A percentile compares a stretch with the other conserved stretches of the same genome.
Conservation (phyloP, 2,888 invertebrate genomes). For the Limnephilus marmoratus region DNA sequence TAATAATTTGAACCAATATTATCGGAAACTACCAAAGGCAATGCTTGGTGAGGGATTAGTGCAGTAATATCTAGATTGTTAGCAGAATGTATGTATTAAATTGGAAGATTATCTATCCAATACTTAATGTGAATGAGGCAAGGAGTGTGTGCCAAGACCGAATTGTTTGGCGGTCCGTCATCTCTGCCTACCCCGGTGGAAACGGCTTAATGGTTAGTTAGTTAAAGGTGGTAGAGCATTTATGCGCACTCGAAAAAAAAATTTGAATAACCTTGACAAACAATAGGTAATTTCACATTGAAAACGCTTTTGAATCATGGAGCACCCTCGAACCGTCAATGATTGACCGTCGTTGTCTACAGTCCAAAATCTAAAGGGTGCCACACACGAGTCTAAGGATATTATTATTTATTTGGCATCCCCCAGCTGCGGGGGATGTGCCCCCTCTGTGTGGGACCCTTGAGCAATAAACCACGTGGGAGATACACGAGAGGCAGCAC, state of each 20-base stretch:
- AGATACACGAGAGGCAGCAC: slow-evolving; percentile 52
- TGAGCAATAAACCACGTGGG: slow-evolving; percentile 43
- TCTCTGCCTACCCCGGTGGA: too few relatives aligned
- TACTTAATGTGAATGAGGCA: not conserved
- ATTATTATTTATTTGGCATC: slow-evolving; percentile 34
- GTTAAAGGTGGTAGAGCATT: not conserved
- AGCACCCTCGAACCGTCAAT: not conserved
- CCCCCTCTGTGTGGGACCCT: not conserved
- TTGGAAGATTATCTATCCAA: not conserved
- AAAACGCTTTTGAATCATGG: not conserved
- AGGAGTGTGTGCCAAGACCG: too few relatives aligned
- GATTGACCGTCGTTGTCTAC: not conserved
- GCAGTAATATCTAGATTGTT: not conserved
- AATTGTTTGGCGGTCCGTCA: too few relatives aligned
- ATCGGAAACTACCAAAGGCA: not conserved
- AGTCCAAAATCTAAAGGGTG: not conserved
- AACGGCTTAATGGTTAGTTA: too few relatives aligned
- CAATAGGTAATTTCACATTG: not conserved
- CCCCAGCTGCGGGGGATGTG: not conserved
- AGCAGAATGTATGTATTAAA: not conserved
- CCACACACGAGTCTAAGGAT: not conserved
- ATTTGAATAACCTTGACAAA: not conserved
- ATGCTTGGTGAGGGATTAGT: not conserved
- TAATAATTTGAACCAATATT: not conserved
- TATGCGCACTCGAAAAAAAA: not conserved